A percentile compares a stretch with the other conserved stretches of the same genome.
These are phyloP conservation scores for Chelon auratus DNA, from an alignment of 2,797 vertebrate genomes.

Conservation along the genomic window DNA sequence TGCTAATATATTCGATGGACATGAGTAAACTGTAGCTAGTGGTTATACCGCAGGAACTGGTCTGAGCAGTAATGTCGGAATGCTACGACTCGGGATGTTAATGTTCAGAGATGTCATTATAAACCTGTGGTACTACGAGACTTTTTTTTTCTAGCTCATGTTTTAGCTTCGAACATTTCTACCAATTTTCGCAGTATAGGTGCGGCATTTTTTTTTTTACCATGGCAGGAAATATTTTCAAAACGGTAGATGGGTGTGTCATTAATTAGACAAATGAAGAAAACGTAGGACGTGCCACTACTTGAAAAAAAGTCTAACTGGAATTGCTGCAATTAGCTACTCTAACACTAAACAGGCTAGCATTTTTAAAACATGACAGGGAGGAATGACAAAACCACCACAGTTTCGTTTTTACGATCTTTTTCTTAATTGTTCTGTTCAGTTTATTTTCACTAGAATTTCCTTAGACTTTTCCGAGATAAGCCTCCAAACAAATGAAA, in stretches of 20 bases:
- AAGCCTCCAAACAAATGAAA: too few relatives aligned
- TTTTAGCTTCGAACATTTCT: too few relatives aligned
- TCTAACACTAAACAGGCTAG: neutral
- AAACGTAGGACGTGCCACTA: neutral
- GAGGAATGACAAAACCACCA: neutral
- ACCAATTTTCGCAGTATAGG: neutral
- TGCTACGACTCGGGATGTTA: neutral
- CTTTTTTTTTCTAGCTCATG: too few relatives aligned
- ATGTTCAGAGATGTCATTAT: neutral
- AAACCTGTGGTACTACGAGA: too few relatives aligned
- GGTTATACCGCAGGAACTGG: neutral
- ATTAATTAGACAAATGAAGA: neutral
- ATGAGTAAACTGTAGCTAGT: too few relatives aligned
- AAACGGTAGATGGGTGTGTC: constrained; percentile 30
- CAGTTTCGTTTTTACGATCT: too few relatives aligned
- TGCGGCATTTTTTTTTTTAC: constrained; percentile 19
- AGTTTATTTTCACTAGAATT: too few relatives aligned
- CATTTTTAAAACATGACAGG: neutral
- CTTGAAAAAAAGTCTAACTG: neutral
- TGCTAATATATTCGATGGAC: neutral
- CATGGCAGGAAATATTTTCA: constrained; percentile 32
- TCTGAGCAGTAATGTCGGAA: neutral
- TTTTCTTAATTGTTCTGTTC: too few relatives aligned
- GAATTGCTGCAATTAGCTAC: neutral
- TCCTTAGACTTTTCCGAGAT: too few relatives aligned